Evolutionary conservation across 2,113 vertebrate species (phyloP).

Genomic region (Camelus bactrianus): DNA sequence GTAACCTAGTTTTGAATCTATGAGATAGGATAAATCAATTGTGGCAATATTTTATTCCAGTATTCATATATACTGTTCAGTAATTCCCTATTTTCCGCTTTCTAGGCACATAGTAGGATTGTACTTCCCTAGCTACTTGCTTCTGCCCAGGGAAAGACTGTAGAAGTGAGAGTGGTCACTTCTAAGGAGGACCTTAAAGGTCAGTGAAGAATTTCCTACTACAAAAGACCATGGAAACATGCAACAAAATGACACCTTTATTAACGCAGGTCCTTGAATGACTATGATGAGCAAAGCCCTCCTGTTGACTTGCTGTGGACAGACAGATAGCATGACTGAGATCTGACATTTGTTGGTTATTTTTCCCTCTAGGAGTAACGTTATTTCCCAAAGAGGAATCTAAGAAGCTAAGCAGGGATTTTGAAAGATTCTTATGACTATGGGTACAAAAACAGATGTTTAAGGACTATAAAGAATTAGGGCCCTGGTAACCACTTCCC

Average conservation of each 20-base stretch:
- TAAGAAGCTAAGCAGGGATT: not conserved
- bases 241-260: not conserved
- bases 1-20: not conserved
- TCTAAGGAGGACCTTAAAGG: not conserved
- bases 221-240: not conserved
- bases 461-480: not conserved
- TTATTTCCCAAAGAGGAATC: not conserved
- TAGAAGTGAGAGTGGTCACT: not conserved
- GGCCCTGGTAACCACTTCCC: not conserved
- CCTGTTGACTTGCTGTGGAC: not conserved
- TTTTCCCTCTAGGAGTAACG: not conserved
- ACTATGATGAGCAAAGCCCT: not conserved
- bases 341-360: not conserved
- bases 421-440: not conserved
- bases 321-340: not conserved
- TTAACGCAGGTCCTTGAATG: not conserved
- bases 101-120: not conserved
- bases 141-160: not conserved
- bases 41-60: not conserved
- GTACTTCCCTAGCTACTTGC: not conserved
- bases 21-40: not conserved
- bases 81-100: not conserved
- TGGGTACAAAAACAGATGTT: not conserved
- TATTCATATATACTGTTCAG: not conserved
- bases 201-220: not conserved